Percentiles rank a stretch among this genome's conserved stretches.
phyloP scores from a whole-genome alignment of 64 coral and sea anemone genomes.

The Dendrophyllia cribrosa region DNA sequence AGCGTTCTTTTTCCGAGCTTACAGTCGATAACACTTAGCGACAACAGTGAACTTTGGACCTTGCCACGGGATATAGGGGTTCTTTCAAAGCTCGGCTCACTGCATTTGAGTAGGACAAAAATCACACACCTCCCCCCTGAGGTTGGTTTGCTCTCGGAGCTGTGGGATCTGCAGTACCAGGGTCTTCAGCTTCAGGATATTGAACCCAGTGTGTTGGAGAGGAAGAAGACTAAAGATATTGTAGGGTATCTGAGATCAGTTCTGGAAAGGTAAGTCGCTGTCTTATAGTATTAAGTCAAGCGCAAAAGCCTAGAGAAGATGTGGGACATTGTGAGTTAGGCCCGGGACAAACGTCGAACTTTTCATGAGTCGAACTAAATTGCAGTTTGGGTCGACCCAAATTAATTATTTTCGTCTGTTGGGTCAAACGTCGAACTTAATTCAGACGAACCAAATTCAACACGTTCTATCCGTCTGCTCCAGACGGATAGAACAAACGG shows the following conservation, averaged over 20 bases:
- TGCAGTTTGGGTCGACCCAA: too few species aligned
- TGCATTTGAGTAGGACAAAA: slow-evolving; percentile 85
- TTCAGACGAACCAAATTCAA: too few species aligned
- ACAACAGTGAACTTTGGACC: slow-evolving; percentile 64
- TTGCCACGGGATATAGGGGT: slow-evolving; percentile 80
- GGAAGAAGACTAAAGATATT: slow-evolving; percentile 93
- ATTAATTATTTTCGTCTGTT: too few species aligned
- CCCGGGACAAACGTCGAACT: too few species aligned
- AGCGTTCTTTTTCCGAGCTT: slow-evolving; percentile 80
- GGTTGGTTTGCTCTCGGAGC: slow-evolving; percentile 84
- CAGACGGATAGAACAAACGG: too few species aligned
- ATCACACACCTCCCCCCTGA: slow-evolving; percentile 83
- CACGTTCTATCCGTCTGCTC: too few species aligned
- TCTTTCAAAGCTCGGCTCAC: slow-evolving; percentile 84
- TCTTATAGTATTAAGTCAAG: too few species aligned
- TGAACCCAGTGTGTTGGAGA: slow-evolving; percentile 90
- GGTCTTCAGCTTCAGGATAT: slow-evolving; percentile 84
- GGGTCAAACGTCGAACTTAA: too few species aligned
- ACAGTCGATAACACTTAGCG: slow-evolving; percentile 82
- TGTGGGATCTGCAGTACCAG: slow-evolving; percentile 95
- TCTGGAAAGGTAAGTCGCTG: slow-evolving; percentile 77
- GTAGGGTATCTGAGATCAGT: slow-evolving; percentile 95
- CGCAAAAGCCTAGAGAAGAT: too few species aligned
- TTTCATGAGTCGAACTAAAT: too few species aligned
- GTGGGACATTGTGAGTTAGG: too few species aligned